Percentiles rank a stretch among this genome's conserved stretches.
Conservation (phyloP, 2,888 invertebrate species). For the Caenorhabditis doughertyi region DNA sequence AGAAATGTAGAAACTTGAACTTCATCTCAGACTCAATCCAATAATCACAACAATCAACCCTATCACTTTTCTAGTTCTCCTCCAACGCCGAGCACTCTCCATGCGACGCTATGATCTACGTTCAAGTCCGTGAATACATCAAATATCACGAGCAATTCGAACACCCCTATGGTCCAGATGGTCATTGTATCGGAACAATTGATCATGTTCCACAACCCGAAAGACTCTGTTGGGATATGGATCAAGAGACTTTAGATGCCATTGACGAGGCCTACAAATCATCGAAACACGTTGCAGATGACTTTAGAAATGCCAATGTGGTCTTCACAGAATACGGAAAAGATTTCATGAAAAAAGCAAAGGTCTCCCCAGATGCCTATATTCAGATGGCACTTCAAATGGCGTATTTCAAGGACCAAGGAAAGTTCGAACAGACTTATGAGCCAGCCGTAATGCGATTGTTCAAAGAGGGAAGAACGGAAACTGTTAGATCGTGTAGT, state of each 20-base stretch:
- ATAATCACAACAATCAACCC: not conserved
- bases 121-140: conserved; percentile 79
- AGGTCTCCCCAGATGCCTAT: conserved; percentile 96
- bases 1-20: too few species aligned
- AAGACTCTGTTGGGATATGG: conserved; percentile 91
- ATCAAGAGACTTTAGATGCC: conserved; percentile 70
- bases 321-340: conserved; percentile 90
- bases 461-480: conserved; percentile 95
- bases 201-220: conserved; percentile 88
- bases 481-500: conserved; percentile 96
- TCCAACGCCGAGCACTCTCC: conserved; percentile 78
- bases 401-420: conserved; percentile 92
- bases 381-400: conserved; percentile 96
- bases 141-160: conserved; percentile 77
- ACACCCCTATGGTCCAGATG: conserved; percentile 74
- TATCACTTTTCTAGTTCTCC: conserved; percentile 67
- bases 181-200: conserved; percentile 74
- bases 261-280: conserved; percentile 72
- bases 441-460: conserved; percentile 98
- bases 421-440: conserved; percentile 95
- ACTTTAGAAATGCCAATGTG: conserved; percentile 92
- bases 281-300: conserved; percentile 88
- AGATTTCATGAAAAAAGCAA: conserved; percentile 94
- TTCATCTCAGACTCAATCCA: not conserved
- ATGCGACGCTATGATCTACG: conserved; percentile 78